phyloP scores from a whole-genome alignment of 2,888 invertebrate genomes.

The Cataglyphis altisquamis region DNA sequence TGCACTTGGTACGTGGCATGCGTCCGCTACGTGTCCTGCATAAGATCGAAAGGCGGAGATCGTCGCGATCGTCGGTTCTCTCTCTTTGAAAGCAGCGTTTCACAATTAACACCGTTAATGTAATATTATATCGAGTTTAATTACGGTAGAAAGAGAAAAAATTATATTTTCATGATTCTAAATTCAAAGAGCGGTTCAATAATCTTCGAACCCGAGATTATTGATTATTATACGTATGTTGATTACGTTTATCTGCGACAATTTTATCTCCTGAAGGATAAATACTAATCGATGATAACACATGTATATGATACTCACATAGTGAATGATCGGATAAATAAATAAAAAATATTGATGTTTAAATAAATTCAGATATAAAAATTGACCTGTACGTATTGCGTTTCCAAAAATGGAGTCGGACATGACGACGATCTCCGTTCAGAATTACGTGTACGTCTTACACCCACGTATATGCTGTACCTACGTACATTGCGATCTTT shows the following conservation, averaged over 20 bases:
- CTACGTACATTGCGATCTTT: constrained; percentile 62
- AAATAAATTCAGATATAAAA: neutral
- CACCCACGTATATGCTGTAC: constrained; percentile 61
- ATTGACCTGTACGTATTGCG: constrained; percentile 47
- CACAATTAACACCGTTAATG: neutral
- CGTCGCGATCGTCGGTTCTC: neutral
- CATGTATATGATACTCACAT: neutral
- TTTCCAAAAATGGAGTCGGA: constrained; percentile 72
- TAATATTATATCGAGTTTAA: neutral
- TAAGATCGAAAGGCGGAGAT: constrained; percentile 49
- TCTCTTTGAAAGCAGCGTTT: neutral
- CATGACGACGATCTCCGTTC: constrained; percentile 48
- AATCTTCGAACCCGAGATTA: neutral
- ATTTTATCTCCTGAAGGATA: neutral
- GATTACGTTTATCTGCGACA: neutral
- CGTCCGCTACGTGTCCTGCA: constrained; percentile 73
- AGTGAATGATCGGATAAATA: neutral
- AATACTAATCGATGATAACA: neutral
- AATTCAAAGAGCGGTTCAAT: neutral
- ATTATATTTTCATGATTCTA: neutral
- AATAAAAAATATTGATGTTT: neutral
- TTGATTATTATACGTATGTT: neutral
- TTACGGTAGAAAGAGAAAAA: neutral
- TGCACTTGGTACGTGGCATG: constrained; percentile 65
- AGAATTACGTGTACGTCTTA: constrained; percentile 61